Percentiles rank a stretch among this genome's conserved stretches.
These are phyloP conservation scores for Hedya salicella DNA, from an alignment of 2,888 invertebrate species.

Conservation along the genomic window DNA sequence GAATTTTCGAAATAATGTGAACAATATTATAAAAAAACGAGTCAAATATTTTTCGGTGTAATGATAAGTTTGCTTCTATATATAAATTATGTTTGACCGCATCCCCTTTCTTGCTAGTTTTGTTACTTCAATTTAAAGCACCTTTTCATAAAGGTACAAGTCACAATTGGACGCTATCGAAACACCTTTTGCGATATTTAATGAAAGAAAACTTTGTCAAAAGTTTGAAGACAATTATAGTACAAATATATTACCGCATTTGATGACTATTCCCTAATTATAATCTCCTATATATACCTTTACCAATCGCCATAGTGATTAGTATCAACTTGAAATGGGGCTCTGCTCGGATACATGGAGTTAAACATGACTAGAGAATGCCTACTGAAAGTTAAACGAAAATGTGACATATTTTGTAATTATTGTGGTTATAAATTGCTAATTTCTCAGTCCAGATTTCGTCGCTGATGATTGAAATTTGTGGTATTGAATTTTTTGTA, in stretches of 20 bases:
- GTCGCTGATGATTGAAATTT: no score
- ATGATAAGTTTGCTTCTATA: slow-evolving; percentile 16
- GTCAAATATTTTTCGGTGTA: slow-evolving; percentile 31
- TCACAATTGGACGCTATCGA: neutral
- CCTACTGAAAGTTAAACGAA: no score
- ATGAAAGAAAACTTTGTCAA: no score
- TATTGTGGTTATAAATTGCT: no score
- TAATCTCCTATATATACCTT: no score
- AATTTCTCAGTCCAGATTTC: no score
- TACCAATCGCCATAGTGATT: neutral
- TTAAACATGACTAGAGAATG: neutral
- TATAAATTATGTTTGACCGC: slow-evolving; percentile 21
- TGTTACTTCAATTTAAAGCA: neutral
- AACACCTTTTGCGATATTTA: no score
- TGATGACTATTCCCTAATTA: neutral
- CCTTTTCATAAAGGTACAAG: neutral
- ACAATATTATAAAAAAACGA: slow-evolving; percentile 1
- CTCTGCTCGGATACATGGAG: neutral
- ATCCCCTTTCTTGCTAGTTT: slow-evolving; percentile 18
- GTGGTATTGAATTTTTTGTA: no score
- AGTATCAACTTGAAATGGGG: neutral
- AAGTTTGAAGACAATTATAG: no score
- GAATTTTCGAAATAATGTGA: no score
- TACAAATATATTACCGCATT: neutral
- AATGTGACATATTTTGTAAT: no score